phyloP scores from a whole-genome alignment of 2,113 vertebrate genomes.

The Laticauda colubrina region DNA sequence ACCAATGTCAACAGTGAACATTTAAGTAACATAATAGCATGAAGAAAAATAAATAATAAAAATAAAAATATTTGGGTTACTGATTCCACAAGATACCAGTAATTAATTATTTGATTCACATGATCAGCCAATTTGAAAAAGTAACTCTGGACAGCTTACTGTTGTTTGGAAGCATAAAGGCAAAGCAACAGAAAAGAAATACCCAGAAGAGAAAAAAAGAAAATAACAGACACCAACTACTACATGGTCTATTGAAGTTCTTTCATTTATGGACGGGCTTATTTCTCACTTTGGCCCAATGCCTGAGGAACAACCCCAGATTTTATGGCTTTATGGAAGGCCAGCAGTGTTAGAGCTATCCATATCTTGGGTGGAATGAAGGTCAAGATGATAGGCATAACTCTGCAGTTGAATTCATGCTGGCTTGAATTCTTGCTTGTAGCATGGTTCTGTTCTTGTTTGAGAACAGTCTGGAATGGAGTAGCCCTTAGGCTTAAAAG shows the following conservation, averaged over 20 bases:
- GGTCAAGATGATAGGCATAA: background rate
- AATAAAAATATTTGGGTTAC: background rate
- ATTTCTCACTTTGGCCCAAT: background rate
- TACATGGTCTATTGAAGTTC: background rate
- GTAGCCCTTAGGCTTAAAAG: background rate
- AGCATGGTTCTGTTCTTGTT: background rate
- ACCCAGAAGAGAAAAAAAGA: background rate
- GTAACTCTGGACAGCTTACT: background rate
- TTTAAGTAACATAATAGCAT: background rate
- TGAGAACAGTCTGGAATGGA: background rate
- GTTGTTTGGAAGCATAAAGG: background rate
- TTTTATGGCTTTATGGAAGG: background rate
- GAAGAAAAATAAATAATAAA: background rate
- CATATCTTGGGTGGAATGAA: background rate
- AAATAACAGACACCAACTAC: background rate
- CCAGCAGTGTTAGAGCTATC: background rate
- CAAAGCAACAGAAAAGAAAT: background rate
- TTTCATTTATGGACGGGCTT: background rate
- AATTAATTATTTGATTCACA: background rate
- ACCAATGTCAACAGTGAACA: background rate
- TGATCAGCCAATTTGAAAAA: background rate
- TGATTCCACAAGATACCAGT: background rate
- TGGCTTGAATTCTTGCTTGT: background rate
- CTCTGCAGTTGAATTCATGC: background rate
- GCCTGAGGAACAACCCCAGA: background rate